Conservation (phyloP, 2,888 invertebrate genomes). For the Harpalus rubripes region DNA sequence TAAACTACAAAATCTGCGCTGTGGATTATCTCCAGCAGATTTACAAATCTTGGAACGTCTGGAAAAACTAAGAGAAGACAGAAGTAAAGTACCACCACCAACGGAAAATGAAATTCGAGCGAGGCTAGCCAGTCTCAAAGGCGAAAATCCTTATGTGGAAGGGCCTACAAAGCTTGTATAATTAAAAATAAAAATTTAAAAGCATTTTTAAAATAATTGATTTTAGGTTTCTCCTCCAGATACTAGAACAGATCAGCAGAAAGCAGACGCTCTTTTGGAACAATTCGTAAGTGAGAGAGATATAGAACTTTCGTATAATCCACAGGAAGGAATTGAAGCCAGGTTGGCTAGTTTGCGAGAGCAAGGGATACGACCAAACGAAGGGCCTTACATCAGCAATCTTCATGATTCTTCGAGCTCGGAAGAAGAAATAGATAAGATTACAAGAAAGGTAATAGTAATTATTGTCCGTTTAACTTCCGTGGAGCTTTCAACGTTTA, state of each 20-base stretch:
- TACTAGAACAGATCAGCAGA: slow-evolving; percentile 84
- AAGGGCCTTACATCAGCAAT: slow-evolving; percentile 74
- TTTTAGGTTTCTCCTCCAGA: slow-evolving; percentile 79
- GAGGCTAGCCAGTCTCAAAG: slow-evolving; percentile 85
- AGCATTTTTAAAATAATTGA: not conserved
- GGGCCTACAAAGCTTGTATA: slow-evolving; percentile 74
- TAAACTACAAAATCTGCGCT: slow-evolving; percentile 74
- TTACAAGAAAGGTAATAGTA: slow-evolving; percentile 75
- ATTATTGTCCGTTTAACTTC: no score
- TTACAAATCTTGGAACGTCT: slow-evolving; percentile 84
- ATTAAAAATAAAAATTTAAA: not conserved
- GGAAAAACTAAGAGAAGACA: slow-evolving; percentile 83
- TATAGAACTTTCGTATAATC: slow-evolving; percentile 77
- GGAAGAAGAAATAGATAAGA: slow-evolving; percentile 76
- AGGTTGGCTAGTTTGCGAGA: slow-evolving; percentile 79
- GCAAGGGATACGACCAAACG: slow-evolving; percentile 75
- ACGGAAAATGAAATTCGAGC: slow-evolving; percentile 83
- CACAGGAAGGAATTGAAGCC: slow-evolving; percentile 79
- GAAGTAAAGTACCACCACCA: slow-evolving; percentile 77
- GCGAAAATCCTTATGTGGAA: slow-evolving; percentile 77
- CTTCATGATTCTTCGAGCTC: slow-evolving; percentile 74
- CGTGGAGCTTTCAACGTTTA: no score
- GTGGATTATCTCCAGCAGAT: slow-evolving; percentile 79
- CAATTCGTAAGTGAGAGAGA: slow-evolving; percentile 78
- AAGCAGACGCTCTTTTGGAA: slow-evolving; percentile 84